Conservation (phyloP, 2,888 invertebrate species). For the Hylaea fasciaria region DNA sequence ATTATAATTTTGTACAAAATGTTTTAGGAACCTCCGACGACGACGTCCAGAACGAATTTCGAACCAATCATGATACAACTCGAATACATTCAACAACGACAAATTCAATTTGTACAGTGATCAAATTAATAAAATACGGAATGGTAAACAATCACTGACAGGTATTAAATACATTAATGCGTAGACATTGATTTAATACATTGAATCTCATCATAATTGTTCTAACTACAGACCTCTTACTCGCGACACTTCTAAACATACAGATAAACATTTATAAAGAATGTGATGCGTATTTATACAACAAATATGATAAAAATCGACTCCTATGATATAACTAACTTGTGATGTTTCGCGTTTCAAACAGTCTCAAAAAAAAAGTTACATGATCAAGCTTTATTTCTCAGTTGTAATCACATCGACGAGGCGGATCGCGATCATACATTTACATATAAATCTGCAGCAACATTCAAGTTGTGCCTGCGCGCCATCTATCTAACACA, state of each 20-base stretch:
- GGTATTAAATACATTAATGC: slow-evolving; percentile 44
- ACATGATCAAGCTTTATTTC: slow-evolving; percentile 29
- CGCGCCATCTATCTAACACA: slow-evolving; percentile 23
- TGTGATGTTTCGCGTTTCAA: slow-evolving; percentile 40
- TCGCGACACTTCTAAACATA: slow-evolving; percentile 32
- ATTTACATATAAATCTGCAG: slow-evolving; percentile 22
- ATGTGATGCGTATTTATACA: slow-evolving; percentile 36
- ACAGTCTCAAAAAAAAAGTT: slow-evolving; percentile 35
- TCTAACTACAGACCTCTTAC: slow-evolving; percentile 56
- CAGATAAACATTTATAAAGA: slow-evolving; percentile 34
- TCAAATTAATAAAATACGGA: slow-evolving; percentile 61
- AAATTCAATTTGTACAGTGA: slow-evolving; percentile 52
- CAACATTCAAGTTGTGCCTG: slow-evolving; percentile 20
- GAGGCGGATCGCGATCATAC: slow-evolving; percentile 42
- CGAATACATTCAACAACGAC: slow-evolving; percentile 49
- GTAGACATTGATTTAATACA: slow-evolving; percentile 47
- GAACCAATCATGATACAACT: slow-evolving; percentile 50
- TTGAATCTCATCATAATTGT: slow-evolving; percentile 62
- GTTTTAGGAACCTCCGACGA: slow-evolving; percentile 62
- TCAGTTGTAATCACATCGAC: slow-evolving; percentile 32
- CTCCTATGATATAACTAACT: slow-evolving; percentile 33
- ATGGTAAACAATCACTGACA: slow-evolving; percentile 65
- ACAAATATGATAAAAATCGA: slow-evolving; percentile 31
- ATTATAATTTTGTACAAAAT: slow-evolving; percentile 48
- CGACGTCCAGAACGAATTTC: slow-evolving; percentile 52